phyloP scores from a whole-genome alignment of 2,797 vertebrate species.

The Monodelphis domestica region DNA sequence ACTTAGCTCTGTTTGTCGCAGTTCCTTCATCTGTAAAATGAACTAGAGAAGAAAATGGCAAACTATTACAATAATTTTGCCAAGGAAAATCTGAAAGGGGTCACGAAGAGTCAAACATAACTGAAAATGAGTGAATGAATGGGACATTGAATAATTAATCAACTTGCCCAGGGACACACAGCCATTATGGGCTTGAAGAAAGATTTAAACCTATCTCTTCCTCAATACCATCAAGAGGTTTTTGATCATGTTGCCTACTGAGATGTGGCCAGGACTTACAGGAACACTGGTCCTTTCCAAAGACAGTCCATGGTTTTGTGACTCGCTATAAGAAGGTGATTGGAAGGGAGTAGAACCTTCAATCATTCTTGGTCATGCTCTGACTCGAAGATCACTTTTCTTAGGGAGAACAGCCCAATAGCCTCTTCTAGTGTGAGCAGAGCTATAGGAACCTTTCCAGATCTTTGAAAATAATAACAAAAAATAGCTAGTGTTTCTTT shows the following conservation, averaged over 20 bases:
- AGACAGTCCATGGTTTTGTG: background rate
- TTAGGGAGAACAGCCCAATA: background rate
- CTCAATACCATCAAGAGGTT: background rate
- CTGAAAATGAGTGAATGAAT: too few species aligned
- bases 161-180: background rate
- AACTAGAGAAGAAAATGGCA: too few species aligned
- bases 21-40: too few species aligned
- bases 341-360: background rate
- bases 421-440: background rate
- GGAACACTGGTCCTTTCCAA: background rate
- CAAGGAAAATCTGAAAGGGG: too few species aligned
- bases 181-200: background rate
- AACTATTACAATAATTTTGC: too few species aligned
- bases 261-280: background rate
- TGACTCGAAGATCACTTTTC: background rate
- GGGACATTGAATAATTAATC: background rate
- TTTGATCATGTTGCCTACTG: background rate
- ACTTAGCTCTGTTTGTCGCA: too few species aligned
- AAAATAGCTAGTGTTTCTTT: background rate
- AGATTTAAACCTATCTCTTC: background rate
- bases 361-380: background rate
- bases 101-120: too few species aligned
- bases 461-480: background rate
- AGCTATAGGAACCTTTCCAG: background rate
- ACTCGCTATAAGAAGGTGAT: background rate